Base-by-base conservation (phyloP, 2,113 vertebrate species). In the Oceanites oceanicus region DNA sequence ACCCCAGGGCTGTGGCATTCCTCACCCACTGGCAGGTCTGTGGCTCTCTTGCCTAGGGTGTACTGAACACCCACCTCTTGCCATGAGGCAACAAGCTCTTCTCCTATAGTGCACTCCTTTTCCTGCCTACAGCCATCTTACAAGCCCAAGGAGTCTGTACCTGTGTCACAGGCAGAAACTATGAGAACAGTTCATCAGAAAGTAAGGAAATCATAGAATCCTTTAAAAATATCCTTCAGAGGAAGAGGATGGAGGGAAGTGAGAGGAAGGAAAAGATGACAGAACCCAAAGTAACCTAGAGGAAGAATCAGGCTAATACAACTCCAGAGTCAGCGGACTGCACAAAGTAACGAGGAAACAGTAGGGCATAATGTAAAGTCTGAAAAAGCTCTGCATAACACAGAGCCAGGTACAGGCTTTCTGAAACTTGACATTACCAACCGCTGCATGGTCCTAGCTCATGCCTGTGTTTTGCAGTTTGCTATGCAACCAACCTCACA, bases 271-370 rank as follows among this genome's bases (percentile, higher is more conserved):
- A n/a, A 70, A 77, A 66, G 4, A 21, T 9, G 9, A 9, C 20
- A 49, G 44, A 61, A 5, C 5, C 18, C 6, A 2, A 26, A 23
- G 18, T n/a, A 13, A 18, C 7, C 10, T 11, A 26, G 13, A 66
- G 9, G 7, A 70, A 71, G 50, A 74, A 25, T 29, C 0, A 2
- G 16, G 19, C 10, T 45, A 10, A 18, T 18, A 2, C 0, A 42
- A 20, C 34, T 19, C 7, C 6, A 7, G 15, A 7, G 20, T 6
- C 30, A 18, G 56, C 11, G 44, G 77, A 4, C 36, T 68, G 5
- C 47, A 34, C 26, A 34, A 52, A 40, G 17, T 10, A 56, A 7
- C 9, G 9, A 59, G 34, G 23, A 10, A 68, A 70, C 18, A 15
- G 12, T 5, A 45, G 18, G 38, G 45, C 30, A 7, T 36, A 27